These are phyloP conservation scores for Hofmannophila pseudospretella DNA, from an alignment of 2,888 invertebrate species.

Conservation along the genomic window DNA sequence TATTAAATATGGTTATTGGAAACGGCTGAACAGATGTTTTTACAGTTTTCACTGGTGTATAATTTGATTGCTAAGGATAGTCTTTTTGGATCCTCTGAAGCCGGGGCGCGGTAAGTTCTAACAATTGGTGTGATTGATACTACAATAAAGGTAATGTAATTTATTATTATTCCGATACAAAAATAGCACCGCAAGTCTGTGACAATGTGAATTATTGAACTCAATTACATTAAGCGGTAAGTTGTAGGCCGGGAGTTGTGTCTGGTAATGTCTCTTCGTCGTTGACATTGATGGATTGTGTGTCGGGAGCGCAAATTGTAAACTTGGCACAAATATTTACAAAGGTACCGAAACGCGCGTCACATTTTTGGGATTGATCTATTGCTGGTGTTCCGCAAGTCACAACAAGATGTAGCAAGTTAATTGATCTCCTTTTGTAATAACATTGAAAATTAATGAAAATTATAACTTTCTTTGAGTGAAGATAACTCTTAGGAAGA, in stretches of 20 bases:
- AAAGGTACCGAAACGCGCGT: constrained; percentile 25
- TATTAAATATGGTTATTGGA: no score
- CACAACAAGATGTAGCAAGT: not conserved
- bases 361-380: constrained; percentile 42
- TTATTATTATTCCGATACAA: no score
- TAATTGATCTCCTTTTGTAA: not conserved
- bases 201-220: constrained; percentile 31
- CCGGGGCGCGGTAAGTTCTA: no score
- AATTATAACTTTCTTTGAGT: no score
- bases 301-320: constrained; percentile 43
- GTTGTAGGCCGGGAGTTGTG: constrained; percentile 28
- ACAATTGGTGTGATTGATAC: no score
- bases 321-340: constrained; percentile 52
- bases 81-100: no score
- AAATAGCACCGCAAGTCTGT: no score
- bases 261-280: constrained; percentile 28
- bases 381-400: constrained; percentile 20
- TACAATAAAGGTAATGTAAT: no score
- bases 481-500: no score
- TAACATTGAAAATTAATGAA: not conserved
- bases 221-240: constrained; percentile 41
- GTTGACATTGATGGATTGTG: constrained; percentile 50
- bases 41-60: no score
- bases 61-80: no score
- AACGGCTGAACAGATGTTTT: no score